These are phyloP conservation scores for Pasiphila rectangulata DNA, from an alignment of 2,888 invertebrate genomes.

Conservation along the genomic window DNA sequence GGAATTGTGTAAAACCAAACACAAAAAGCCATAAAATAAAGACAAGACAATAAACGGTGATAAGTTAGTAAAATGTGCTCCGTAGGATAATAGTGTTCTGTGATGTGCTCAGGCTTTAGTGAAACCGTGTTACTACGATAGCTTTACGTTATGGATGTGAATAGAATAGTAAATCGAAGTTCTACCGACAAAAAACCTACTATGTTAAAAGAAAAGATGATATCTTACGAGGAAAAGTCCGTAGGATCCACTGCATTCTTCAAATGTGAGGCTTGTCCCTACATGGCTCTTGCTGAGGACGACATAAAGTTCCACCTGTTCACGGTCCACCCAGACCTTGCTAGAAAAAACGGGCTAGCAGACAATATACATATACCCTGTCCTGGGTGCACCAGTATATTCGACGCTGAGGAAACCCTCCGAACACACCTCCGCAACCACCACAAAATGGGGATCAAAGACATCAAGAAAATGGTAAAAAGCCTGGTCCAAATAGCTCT, in stretches of 20 bases:
- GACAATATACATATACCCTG: conserved; percentile 82
- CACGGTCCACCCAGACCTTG: conserved; percentile 68
- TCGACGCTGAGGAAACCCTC: conserved; percentile 83
- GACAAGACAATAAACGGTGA: too few relatives aligned
- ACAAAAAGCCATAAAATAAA: too few relatives aligned
- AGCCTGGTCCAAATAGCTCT: conserved; percentile 74
- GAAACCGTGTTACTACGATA: neutral
- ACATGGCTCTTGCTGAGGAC: conserved; percentile 76
- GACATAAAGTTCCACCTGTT: conserved; percentile 78
- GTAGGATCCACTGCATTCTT: conserved; percentile 76
- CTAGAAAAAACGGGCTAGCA: conserved; percentile 76
- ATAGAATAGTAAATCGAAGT: neutral
- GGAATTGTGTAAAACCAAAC: too few relatives aligned
- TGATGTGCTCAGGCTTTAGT: too few relatives aligned
- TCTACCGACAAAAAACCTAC: conserved; percentile 42
- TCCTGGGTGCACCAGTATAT: conserved; percentile 84
- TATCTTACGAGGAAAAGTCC: conserved; percentile 74
- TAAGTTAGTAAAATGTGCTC: too few relatives aligned
- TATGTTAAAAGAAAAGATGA: conserved; percentile 61
- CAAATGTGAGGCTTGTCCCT: conserved; percentile 79
- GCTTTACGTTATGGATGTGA: neutral
- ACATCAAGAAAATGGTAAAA: conserved; percentile 81
- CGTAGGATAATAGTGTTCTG: too few relatives aligned
- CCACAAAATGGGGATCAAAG: conserved; percentile 83
- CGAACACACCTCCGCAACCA: conserved; percentile 84